Conservation (phyloP, 2,113 vertebrate genomes). For the Crotalus viridis region DNA sequence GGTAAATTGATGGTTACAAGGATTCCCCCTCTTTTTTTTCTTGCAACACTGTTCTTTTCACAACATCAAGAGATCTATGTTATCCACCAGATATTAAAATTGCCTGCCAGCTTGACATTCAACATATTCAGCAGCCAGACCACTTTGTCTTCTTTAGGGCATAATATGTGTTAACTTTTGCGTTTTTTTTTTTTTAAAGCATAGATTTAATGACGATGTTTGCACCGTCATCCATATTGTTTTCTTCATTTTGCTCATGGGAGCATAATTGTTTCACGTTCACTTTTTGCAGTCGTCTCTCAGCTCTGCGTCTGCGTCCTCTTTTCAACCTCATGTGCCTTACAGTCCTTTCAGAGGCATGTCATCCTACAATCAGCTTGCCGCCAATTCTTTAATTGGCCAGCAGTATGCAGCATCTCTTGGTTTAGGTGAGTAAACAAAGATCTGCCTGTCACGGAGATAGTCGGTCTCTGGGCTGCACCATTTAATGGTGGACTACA, state of each 20-base stretch:
- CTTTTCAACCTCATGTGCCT: slow-evolving; percentile 80
- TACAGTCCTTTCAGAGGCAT: slow-evolving; percentile 87
- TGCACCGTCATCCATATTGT: not conserved
- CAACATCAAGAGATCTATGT: not conserved
- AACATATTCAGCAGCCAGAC: not conserved
- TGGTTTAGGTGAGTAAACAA: slow-evolving; percentile 83
- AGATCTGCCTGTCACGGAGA: not conserved
- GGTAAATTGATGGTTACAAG: not conserved
- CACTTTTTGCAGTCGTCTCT: slow-evolving; percentile 82
- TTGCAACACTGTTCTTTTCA: not conserved
- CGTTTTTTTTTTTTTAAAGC: not conserved
- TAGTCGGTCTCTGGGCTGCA: not conserved
- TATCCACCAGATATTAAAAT: not conserved
- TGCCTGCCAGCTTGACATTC: not conserved
- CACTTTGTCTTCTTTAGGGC: not conserved
- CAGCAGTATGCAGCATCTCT: slow-evolving; percentile 89
- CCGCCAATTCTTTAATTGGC: slow-evolving; percentile 85
- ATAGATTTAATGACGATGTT: not conserved
- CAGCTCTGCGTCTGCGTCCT: slow-evolving; percentile 77
- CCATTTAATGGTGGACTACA: not conserved
- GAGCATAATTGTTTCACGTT: slow-evolving; percentile 50
- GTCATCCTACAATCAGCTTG: slow-evolving; percentile 86
- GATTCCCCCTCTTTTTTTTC: not conserved
- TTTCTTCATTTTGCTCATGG: not conserved
- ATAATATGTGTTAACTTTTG: not conserved